phyloP scores from a whole-genome alignment of 2,888 invertebrate species.

The Melanostoma mellinum region DNA sequence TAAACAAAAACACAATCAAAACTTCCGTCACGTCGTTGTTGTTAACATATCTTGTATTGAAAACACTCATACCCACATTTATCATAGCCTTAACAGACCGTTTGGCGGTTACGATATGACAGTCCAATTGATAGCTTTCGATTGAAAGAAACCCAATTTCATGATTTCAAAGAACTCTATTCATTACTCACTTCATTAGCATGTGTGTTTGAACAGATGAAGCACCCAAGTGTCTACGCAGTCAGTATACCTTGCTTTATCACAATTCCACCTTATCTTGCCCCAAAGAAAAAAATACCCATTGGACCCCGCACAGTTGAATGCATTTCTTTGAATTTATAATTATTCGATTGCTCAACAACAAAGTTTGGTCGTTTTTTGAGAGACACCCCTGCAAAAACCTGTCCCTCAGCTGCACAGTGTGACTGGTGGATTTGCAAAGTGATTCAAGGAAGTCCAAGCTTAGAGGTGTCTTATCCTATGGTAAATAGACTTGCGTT shows the following conservation, averaged over 20 bases:
- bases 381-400: slow-evolving; percentile 11
- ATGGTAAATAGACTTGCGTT: too few species aligned
- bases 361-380: not conserved
- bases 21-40: too few species aligned
- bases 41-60: too few species aligned
- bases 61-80: not conserved
- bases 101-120: slow-evolving; percentile 23
- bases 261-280: slow-evolving; percentile 41
- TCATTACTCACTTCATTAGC: slow-evolving; percentile 55
- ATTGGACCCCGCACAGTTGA: slow-evolving; percentile 26
- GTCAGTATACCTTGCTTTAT: slow-evolving; percentile 13
- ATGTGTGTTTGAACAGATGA: slow-evolving; percentile 69
- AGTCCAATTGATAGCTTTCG: not conserved
- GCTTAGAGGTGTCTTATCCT: too few species aligned
- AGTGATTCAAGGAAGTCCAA: too few species aligned
- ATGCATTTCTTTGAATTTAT: slow-evolving; percentile 46
- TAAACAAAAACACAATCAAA: too few species aligned
- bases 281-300: not conserved
- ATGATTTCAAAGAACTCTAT: slow-evolving; percentile 44
- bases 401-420: slow-evolving; percentile 22
- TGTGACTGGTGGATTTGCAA: too few species aligned
- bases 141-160: not conserved
- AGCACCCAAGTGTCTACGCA: slow-evolving; percentile 30
- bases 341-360: not conserved
- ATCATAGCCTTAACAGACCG: slow-evolving; percentile 17